Conservation (phyloP, 2,888 invertebrate species). For the Microctonus aethiopoides region DNA sequence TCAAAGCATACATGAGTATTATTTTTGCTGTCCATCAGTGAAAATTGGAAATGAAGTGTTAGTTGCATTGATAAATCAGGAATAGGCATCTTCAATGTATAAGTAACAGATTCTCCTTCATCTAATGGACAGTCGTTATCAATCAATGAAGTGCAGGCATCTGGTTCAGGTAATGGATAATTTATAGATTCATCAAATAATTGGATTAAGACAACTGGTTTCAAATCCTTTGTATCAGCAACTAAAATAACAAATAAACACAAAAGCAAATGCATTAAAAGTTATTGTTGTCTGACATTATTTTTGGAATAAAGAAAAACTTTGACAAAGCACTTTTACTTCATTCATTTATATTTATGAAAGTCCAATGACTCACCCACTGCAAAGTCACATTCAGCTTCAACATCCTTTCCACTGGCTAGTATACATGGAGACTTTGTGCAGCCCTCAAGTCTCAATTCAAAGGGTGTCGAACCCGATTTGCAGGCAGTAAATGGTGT, state of each 20-base stretch:
- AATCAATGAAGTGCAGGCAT: conserved; percentile 54
- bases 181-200: conserved; percentile 41
- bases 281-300: neutral
- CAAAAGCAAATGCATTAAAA: no score
- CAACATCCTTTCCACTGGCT: conserved; percentile 38
- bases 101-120: conserved; percentile 53
- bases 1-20: conserved; percentile 51
- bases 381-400: conserved; percentile 46
- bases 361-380: conserved; percentile 44
- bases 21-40: conserved; percentile 46
- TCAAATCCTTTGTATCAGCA: conserved; percentile 44
- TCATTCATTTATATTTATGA: neutral
- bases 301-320: neutral
- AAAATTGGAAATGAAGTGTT: conserved; percentile 49
- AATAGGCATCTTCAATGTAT: conserved; percentile 56
- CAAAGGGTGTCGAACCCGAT: conserved; percentile 34
- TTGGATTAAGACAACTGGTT: conserved; percentile 48
- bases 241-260: conserved; percentile 40
- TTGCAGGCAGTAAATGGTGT: conserved; percentile 38
- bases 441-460: conserved; percentile 46
- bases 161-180: conserved; percentile 52
- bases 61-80: conserved; percentile 48
- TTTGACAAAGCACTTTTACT: neutral
- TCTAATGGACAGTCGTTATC: conserved; percentile 57
- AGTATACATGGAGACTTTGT: conserved; percentile 43